Conservation (phyloP, 2,888 invertebrate species). For the Brachylomia viminalis region DNA sequence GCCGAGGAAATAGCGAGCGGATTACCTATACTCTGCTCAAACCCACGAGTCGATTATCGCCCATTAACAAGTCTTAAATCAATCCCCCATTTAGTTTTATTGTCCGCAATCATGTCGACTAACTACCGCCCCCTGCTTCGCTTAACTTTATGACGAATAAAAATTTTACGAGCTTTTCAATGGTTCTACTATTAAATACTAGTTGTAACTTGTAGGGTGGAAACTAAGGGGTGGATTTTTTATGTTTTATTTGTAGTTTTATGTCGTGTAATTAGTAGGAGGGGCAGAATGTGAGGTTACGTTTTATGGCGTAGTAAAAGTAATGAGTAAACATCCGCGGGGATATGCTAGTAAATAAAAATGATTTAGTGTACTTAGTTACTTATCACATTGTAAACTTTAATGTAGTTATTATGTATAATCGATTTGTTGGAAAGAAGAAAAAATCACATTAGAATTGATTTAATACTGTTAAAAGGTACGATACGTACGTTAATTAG, state of each 20-base stretch:
- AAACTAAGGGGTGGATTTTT: conserved; percentile 54
- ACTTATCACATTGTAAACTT: neutral
- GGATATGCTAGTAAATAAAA: conserved; percentile 19
- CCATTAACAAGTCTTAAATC: conserved; percentile 61
- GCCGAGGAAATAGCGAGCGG: neutral
- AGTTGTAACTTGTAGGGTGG: conserved; percentile 62
- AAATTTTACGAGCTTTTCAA: conserved; percentile 65
- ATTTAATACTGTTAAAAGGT: neutral
- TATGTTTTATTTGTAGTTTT: conserved; percentile 48
- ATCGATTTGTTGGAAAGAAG: neutral
- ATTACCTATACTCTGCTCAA: neutral
- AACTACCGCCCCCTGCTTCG: conserved; percentile 42
- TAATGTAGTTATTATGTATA: neutral
- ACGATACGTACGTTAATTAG: neutral
- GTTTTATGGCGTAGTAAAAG: conserved; percentile 45
- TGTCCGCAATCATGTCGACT: conserved; percentile 56
- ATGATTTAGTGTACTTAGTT: neutral
- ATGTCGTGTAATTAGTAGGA: conserved; percentile 54
- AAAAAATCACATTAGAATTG: neutral
- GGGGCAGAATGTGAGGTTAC: conserved; percentile 37
- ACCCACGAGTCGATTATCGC: conserved; percentile 1
- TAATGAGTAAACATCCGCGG: conserved; percentile 35
- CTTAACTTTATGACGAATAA: conserved; percentile 65
- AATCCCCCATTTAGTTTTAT: conserved; percentile 58
- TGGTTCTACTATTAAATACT: conserved; percentile 64